Percentiles rank a stretch among this genome's conserved stretches.
Conservation (phyloP, 37 sponge, comb jelly and placozoan species). For the Hexactinellida sp. region DNA sequence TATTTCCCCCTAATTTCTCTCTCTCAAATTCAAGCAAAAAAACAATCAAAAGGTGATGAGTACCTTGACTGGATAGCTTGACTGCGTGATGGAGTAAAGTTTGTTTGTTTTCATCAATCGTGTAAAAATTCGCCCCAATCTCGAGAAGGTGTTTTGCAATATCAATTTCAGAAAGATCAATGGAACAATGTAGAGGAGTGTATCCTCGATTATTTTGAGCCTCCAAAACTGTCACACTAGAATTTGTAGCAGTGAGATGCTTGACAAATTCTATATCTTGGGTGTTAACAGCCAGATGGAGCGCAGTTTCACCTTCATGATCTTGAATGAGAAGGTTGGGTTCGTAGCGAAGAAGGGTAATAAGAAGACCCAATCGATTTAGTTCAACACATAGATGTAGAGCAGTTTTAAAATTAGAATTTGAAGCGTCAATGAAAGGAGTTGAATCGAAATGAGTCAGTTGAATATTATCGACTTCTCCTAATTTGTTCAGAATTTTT, state of each 20-base stretch:
- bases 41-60: neutral
- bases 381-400: neutral
- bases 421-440: neutral
- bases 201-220: neutral
- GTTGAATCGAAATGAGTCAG: neutral
- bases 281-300: neutral
- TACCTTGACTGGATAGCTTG: neutral
- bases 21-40: neutral
- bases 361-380: neutral
- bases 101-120: neutral
- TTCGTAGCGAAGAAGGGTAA: neutral
- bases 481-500: neutral
- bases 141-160: neutral
- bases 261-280: neutral
- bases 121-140: neutral
- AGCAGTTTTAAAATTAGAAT: neutral
- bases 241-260: neutral
- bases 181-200: neutral
- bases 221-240: neutral
- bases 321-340: neutral
- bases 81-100: neutral
- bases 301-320: neutral
- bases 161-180: neutral
- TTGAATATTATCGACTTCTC: neutral
- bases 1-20: neutral